Evolutionary conservation across 2,797 vertebrate genomes (phyloP).

Genomic region (Melanotaenia parkinsoni): DNA sequence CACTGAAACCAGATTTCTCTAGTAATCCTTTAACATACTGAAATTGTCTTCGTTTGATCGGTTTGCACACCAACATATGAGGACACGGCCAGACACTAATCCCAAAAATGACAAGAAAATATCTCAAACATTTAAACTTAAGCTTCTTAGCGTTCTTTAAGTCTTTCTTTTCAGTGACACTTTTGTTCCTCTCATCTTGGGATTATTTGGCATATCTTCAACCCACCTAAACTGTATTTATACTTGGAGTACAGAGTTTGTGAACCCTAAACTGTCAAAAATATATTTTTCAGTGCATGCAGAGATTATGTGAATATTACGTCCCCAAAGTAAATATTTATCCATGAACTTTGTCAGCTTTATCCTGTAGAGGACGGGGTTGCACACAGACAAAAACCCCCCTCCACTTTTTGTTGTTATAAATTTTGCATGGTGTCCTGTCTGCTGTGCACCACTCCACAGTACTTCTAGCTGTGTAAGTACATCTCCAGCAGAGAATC

Average conservation of each 20-base stretch:
- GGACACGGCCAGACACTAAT: slow-evolving; percentile 22
- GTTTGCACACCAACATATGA: slow-evolving; percentile 2
- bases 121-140: slow-evolving; percentile 30
- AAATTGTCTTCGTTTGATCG: neutral
- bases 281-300: neutral
- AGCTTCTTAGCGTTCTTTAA: slow-evolving; percentile 33
- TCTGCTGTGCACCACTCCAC: neutral
- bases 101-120: slow-evolving; percentile 11
- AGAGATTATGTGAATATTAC: neutral
- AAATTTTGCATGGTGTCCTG: too few relatives aligned
- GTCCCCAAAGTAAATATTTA: neutral
- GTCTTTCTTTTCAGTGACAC: slow-evolving; percentile 6
- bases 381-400: too few relatives aligned
- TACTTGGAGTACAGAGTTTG: neutral
- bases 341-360: neutral
- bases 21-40: neutral
- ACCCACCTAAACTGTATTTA: neutral
- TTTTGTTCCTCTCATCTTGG: slow-evolving; percentile 7
- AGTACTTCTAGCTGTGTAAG: neutral
- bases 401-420: neutral
- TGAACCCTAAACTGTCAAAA: neutral
- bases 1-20: neutral
- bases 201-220: neutral
- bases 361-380: neutral
- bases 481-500: neutral